These are phyloP conservation scores for Diarsia rubi DNA, from an alignment of 2,888 invertebrate genomes.

Conservation along the genomic window DNA sequence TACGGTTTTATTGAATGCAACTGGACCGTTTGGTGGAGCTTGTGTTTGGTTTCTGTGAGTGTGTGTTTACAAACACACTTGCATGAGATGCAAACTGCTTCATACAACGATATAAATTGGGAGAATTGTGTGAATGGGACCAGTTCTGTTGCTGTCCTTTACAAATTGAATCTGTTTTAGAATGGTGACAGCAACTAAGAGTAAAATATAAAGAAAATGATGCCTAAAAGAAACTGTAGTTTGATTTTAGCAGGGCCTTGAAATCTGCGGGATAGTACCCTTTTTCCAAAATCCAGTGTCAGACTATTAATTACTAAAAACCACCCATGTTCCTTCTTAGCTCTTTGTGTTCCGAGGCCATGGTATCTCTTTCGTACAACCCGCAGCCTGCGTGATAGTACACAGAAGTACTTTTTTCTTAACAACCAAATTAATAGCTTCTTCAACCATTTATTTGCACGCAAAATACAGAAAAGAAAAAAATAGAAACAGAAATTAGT, in stretches of 20 bases:
- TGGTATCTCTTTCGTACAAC: too few species aligned
- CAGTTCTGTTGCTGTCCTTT: background rate
- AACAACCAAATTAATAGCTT: background rate
- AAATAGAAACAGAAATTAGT: too few species aligned
- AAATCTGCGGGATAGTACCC: background rate
- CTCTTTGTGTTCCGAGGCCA: too few species aligned
- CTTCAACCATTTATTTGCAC: background rate
- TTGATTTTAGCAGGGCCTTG: background rate
- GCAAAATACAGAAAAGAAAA: too few species aligned
- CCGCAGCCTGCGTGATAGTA: background rate
- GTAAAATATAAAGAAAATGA: background rate
- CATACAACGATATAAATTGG: background rate
- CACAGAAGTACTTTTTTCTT: background rate
- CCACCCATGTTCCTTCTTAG: too few species aligned
- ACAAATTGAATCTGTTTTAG: background rate
- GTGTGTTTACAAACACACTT: background rate
- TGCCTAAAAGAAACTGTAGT: background rate
- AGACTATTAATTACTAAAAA: too few species aligned
- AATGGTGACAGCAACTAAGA: background rate
- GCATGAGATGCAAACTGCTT: background rate
- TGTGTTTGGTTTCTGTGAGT: slow-evolving; percentile 2
- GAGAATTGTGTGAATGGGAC: background rate
- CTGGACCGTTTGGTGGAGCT: slow-evolving; percentile 26
- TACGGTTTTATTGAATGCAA: slow-evolving; percentile 50
- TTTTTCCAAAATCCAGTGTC: too few species aligned